Base-by-base conservation (phyloP, 2,797 vertebrate genomes). In the Serranus cabrilla region DNA sequence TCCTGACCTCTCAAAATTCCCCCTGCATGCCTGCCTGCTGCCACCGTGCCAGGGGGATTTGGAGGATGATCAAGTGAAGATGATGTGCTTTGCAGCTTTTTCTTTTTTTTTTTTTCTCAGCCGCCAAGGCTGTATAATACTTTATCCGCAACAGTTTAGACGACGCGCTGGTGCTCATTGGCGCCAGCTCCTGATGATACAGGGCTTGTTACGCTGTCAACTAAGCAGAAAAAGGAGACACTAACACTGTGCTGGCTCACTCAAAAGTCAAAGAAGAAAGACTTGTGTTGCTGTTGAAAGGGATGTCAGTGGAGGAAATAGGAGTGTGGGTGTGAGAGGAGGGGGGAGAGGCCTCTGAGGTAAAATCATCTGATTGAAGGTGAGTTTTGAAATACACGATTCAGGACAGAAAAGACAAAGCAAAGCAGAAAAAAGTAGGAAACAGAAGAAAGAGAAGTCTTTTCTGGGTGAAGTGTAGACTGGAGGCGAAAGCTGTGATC, bases 61-160 rank as follows among this genome's bases (percentile, higher is more conserved):
- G 58, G 39, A 85, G 52, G 67, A 87, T 88, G 85, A 93, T 91
- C 79, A 88, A 92, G 81, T 81, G 75, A 86, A 81, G 75, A 90
- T 90, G 86, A 91, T 89, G 89, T 86, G 88, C 86, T 90, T 90
- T 87, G 83, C 83, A 83, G 86, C 76, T 83, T 85, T 71, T 54
- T n/a, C 20, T 25, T 40, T 34, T n/a, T 25, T 25, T 40, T 34
- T 14, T 27, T 16, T 6, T 11, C 39, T 46, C 42, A 60, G 80
- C 76, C 65, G 52, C 47, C 56, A 49, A 37, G 11, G 51, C 50
- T 73, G 45, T 74, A 80, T 84, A 84, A 91, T 83, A 86, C 81
- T 85, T 78, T 81, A 76, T 80, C 80, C 23, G 66, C 56, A 84
- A 83, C 62, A 82, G 80, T 90, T 91, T 82, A 89, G 77, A 81